Evolutionary conservation across 2,888 invertebrate genomes (phyloP).

Genomic region (Prostheceraeus crozeri): DNA sequence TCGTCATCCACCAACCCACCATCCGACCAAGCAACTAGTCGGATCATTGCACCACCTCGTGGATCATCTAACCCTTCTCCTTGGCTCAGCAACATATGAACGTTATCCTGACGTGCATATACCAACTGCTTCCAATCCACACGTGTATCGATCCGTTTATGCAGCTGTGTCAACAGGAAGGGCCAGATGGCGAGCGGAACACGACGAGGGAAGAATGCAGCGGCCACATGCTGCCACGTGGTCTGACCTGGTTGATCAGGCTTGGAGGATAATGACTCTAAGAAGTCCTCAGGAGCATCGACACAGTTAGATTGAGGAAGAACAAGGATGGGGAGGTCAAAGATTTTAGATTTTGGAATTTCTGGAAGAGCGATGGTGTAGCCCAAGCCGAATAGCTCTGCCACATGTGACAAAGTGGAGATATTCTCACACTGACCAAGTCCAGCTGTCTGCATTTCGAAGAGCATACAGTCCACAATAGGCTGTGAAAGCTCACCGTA

Average conservation of each 20-base stretch:
- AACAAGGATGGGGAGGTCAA: not conserved
- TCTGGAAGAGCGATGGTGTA: not conserved
- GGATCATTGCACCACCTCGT: too few species aligned
- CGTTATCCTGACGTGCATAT: not conserved
- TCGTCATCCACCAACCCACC: too few species aligned
- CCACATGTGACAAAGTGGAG: not conserved
- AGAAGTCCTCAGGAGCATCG: not conserved
- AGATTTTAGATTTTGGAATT: conserved; percentile 11
- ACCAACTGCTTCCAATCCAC: conserved; percentile 8
- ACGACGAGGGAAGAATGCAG: too few species aligned
- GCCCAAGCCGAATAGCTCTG: not conserved
- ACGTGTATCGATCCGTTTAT: not conserved
- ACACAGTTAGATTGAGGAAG: conserved; percentile 3
- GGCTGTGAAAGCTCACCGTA: conserved; percentile 51
- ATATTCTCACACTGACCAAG: too few species aligned
- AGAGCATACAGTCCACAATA: conserved; percentile 47
- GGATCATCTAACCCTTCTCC: too few species aligned
- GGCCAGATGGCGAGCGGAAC: too few species aligned
- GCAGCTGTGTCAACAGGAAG: too few species aligned
- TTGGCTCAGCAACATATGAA: not conserved
- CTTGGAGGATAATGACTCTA: too few species aligned
- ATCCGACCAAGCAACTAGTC: too few species aligned
- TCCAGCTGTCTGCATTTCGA: not conserved
- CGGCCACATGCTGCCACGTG: too few species aligned
- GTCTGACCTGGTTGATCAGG: too few species aligned